A percentile compares a stretch with the other conserved stretches of the same genome.
These are phyloP conservation scores for Parapsyche elsis DNA, from an alignment of 1,140 invertebrate genomes.

Conservation along the genomic window DNA sequence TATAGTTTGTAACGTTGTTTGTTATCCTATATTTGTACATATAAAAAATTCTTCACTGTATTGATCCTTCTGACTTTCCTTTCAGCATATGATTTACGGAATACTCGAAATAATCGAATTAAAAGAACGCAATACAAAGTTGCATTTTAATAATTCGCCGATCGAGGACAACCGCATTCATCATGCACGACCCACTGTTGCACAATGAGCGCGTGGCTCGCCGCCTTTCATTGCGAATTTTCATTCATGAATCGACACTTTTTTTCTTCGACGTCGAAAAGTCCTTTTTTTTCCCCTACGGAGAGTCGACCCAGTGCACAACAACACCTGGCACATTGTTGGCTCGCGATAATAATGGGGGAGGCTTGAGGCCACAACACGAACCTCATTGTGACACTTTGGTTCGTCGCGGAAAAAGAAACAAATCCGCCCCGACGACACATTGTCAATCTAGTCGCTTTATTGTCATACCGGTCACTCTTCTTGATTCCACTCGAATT, in stretches of 20 bases:
- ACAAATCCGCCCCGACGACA: background rate
- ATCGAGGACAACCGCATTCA: slow-evolving; percentile 15
- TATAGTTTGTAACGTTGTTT: too few species aligned
- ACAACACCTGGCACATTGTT: slow-evolving; percentile 28
- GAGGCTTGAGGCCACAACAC: slow-evolving; percentile 15
- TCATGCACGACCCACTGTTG: background rate
- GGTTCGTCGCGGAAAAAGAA: background rate
- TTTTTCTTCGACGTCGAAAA: slow-evolving; percentile 15
- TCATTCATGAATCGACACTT: slow-evolving; percentile 22
- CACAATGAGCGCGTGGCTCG: background rate
- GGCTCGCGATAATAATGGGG: background rate
- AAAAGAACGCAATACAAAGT: too few species aligned
- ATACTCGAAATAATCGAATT: too few species aligned
- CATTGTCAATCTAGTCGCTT: too few species aligned
- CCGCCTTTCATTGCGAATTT: slow-evolving; percentile 13
- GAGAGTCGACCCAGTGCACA: background rate
- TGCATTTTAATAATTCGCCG: background rate
- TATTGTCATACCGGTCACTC: background rate
- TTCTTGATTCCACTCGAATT: background rate
- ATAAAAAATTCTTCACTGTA: too few species aligned
- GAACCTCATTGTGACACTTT: slow-evolving; percentile 25
- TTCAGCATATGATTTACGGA: too few species aligned
- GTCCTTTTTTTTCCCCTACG: background rate
- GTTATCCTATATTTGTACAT: too few species aligned
- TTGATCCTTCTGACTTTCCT: too few species aligned